Base-by-base conservation (phyloP, 2,113 vertebrate species). In the Cyprinodon tularosa region DNA sequence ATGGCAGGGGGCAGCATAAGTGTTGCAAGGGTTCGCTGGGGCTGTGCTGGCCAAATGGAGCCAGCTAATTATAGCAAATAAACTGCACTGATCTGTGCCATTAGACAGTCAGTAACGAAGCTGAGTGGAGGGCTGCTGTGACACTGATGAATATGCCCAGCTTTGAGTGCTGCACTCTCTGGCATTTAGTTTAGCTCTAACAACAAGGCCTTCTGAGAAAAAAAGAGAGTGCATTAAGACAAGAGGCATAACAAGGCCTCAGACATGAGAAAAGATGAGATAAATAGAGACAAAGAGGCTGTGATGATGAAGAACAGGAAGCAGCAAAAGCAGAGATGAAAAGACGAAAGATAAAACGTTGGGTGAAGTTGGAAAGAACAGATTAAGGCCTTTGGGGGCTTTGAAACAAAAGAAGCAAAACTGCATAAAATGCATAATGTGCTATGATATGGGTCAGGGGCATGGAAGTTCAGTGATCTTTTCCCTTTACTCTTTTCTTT, bases 71-170 rank as follows among this genome's bases (percentile, higher is more conserved):
- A 89, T 86, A 87, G 88, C 87, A 88, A 91, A 91, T 92, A 92
- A 92, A 93, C 89, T 89, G 86, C 84, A 80, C 83, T 90, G 89
- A 91, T 93, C 86, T 91, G 86, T 88, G 80, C 89, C 88, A 93
- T 93, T 90, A 92, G 88, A 72, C 66, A 81, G 80, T 81, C 88
- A 78, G 89, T 91, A 89, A 91, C 85, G 87, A 88, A 89, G 87
- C 77, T 68, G 71, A 87, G 84, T 86, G 84, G 83, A 85, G 83
- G 76, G 81, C 74, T 84, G 84, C 84, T 80, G 80, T 89, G 92
- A 89, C 86, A 86, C 88, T 89, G 91, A 92, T 91, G 82, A 91
- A 91, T 89, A 80, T 78, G 72, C 86, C 71, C 3, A 40, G 77
- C 79, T 81, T 66, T 53, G 80, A 83, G 74, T 71, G 59, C 64